Evolutionary conservation across 2,113 vertebrate genomes (phyloP), one percentile per base, ranked within the genome.

Genomic region (Hyperopisus bebe): DNA sequence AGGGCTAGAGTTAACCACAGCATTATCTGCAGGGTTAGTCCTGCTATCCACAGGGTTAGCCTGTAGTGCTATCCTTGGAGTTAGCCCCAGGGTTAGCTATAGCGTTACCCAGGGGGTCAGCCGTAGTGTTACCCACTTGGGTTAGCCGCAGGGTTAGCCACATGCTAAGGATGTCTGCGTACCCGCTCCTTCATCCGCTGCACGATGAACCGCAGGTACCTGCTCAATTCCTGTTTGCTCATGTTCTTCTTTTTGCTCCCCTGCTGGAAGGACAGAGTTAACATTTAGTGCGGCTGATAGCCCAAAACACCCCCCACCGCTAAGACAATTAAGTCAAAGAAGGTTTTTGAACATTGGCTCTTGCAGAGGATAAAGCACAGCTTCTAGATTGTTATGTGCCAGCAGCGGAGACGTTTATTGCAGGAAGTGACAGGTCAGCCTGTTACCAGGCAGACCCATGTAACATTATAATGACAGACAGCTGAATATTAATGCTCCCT

Each of bases 191-290:
- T 62, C 55, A 62, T 62, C 55, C 24, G 55, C 55, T 62, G 55
- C 55, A 62, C 55, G 55, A 62, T 62, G 94, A 99, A 99, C 90
- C 97, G 96, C 93, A 99, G 95, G 93, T 98, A 99, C 90, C 97
- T 98, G 93, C 96, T 96, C 97, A 99, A 98, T 94, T 99, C 98
- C 93, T 99, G 98, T 91, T 98, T 99, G 94, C 96, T 97, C 89
- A 97, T 95, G 91, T 97, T 98, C 95, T 99, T 99, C 96, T 98
- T 99, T 96, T 99, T 99, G 95, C 98, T 97, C 90, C 97, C 99
- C 98, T 99, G 96, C 89, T 92, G 42, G 80, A 46, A 19, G 9
- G 19, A 46, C 44, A 24, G 35, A 19, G 17, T 44, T 42, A 47
- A 83, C 39, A 8, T 83, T 83, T 83, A 83, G 31, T 9, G 39